Conservation (phyloP, 2,888 invertebrate genomes). For the Teleogryllus oceanicus region DNA sequence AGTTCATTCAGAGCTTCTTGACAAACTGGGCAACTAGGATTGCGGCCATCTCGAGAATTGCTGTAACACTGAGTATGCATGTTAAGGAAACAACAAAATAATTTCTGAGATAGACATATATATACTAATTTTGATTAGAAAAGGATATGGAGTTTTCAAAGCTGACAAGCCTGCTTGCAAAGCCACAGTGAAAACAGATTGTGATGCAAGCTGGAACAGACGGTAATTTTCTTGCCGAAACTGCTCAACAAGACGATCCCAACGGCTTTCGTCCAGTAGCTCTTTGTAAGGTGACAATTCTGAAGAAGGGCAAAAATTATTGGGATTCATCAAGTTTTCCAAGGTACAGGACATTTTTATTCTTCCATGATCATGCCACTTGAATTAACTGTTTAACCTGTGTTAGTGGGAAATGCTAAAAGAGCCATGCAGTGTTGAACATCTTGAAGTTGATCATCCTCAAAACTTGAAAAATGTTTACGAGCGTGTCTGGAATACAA, state of each 20-base stretch:
- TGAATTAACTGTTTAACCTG: constrained; percentile 52
- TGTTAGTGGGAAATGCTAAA: constrained; percentile 84
- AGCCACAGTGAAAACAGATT: constrained; percentile 87
- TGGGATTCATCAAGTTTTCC: not conserved
- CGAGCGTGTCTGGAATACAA: constrained; percentile 69
- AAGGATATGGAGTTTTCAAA: constrained; percentile 86
- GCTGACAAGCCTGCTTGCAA: constrained; percentile 92
- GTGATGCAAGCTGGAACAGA: constrained; percentile 86
- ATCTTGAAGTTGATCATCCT: constrained; percentile 79
- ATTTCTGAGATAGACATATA: constrained; percentile 7
- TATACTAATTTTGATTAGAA: constrained; percentile 38
- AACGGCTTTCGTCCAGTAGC: constrained; percentile 55
- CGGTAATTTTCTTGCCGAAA: constrained; percentile 93
- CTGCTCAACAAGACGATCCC: constrained; percentile 81
- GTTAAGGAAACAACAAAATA: constrained; percentile 43
- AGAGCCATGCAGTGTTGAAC: constrained; percentile 95
- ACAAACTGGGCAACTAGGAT: constrained; percentile 90
- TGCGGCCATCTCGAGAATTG: constrained; percentile 60
- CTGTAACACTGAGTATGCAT: constrained; percentile 65
- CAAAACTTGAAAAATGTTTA: constrained; percentile 83
- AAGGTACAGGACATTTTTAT: not conserved
- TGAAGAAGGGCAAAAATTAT: constrained; percentile 35
- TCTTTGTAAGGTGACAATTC: constrained; percentile 49
- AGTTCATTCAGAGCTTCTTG: constrained; percentile 81
- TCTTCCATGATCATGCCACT: not conserved